Evolutionary conservation across 1,140 invertebrate genomes (phyloP).

Genomic region (Pinna nobilis): DNA sequence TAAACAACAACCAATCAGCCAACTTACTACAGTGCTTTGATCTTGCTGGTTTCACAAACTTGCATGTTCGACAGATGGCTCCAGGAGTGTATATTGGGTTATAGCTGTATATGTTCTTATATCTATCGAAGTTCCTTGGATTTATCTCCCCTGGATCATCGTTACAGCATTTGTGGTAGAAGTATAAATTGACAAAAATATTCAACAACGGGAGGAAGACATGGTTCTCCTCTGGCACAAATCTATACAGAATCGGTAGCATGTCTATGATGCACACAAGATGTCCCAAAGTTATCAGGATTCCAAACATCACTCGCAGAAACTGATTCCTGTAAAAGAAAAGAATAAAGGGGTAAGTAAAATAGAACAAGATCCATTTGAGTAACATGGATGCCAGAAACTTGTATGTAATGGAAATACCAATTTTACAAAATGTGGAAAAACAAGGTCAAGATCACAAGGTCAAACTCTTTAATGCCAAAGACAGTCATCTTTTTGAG

Average conservation of each 20-base stretch:
- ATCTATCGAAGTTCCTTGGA: conserved; percentile 46
- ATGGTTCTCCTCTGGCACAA: conserved; percentile 61
- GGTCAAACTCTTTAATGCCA: not conserved
- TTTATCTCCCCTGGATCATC: conserved; percentile 64
- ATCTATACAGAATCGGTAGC: conserved; percentile 61
- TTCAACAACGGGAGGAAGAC: conserved; percentile 55
- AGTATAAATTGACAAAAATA: conserved; percentile 51
- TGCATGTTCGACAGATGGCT: conserved; percentile 60
- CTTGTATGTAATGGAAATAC: not conserved
- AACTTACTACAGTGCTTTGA: conserved; percentile 72
- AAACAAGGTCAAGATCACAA: not conserved
- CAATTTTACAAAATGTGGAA: not conserved
- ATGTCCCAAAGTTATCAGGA: conserved; percentile 56
- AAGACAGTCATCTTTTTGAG: not conserved
- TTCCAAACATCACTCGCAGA: conserved; percentile 61
- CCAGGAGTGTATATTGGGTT: conserved; percentile 61
- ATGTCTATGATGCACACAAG: conserved; percentile 62
- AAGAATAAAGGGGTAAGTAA: not conserved
- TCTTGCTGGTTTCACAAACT: conserved; percentile 63
- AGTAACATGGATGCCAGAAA: not conserved
- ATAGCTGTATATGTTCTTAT: conserved; percentile 53
- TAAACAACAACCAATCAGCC: not conserved
- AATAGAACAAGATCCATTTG: not conserved
- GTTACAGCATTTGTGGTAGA: conserved; percentile 58
- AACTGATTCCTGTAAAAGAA: conserved; percentile 62